Conservation (phyloP, 1,140 invertebrate species). For the Piezodorus guildinii region DNA sequence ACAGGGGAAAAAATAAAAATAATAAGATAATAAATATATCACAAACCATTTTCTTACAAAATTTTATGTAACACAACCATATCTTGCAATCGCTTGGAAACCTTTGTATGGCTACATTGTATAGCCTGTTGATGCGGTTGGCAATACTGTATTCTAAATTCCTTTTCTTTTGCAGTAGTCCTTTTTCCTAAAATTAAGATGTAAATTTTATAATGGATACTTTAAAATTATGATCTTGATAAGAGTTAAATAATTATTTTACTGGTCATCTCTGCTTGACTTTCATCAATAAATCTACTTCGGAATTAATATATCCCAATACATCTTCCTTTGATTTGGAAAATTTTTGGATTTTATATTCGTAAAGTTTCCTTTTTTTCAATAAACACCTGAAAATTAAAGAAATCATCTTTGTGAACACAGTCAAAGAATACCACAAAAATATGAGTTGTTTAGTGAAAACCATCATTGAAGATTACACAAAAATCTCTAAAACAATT, state of each 20-base stretch:
- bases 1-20: no score
- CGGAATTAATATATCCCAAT: conserved; percentile 58
- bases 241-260: conserved; percentile 15
- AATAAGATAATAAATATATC: no score
- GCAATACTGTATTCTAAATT: conserved; percentile 53
- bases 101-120: conserved; percentile 44
- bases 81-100: conserved; percentile 55
- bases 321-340: conserved; percentile 58
- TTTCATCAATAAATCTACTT: conserved; percentile 51
- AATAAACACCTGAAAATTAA: conserved; percentile 46
- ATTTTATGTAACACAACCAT: conserved; percentile 59
- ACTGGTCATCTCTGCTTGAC: conserved; percentile 44
- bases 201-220: no score
- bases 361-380: conserved; percentile 53
- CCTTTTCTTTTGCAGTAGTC: conserved; percentile 45
- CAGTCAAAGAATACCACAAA: no score
- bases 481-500: no score
- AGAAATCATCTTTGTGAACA: no score
- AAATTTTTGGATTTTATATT: conserved; percentile 55
- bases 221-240: no score
- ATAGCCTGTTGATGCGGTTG: conserved; percentile 51
- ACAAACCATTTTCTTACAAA: conserved; percentile 49
- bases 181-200: conserved; percentile 36
- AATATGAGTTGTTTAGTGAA: no score
- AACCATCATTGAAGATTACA: no score